Conservation (phyloP, 2,113 vertebrate genomes). For the Sebastes fasciatus region DNA sequence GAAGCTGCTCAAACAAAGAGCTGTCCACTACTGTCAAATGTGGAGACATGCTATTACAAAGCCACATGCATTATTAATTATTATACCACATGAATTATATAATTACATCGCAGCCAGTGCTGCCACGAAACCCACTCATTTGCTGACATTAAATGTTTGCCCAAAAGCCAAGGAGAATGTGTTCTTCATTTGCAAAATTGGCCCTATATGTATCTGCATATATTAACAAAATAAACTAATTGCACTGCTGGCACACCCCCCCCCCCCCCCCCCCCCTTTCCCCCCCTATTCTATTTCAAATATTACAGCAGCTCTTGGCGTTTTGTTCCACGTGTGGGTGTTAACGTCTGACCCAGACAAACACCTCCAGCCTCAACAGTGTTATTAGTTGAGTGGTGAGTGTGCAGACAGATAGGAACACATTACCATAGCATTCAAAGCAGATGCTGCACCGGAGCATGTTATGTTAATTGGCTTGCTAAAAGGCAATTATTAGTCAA, state of each 20-base stretch:
- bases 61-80: conserved; percentile 45
- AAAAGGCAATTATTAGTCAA: conserved; percentile 83
- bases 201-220: conserved; percentile 44
- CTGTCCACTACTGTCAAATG: conserved; percentile 36
- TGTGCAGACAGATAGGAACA: conserved; percentile 71
- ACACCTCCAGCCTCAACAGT: conserved; percentile 35
- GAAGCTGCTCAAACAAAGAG: conserved; percentile 45
- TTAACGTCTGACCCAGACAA: conserved; percentile 65
- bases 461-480: conserved; percentile 77
- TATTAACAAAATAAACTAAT: conserved; percentile 49
- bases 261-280: rapidly evolving
- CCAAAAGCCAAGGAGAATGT: conserved; percentile 19
- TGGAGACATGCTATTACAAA: conserved; percentile 31
- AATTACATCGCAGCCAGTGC: conserved; percentile 14
- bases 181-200: conserved; percentile 32
- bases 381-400: conserved; percentile 60
- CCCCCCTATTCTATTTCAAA: conserved; percentile 47
- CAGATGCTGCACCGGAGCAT: conserved; percentile 65
- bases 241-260: conserved; percentile 23
- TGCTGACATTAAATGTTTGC: conserved; percentile 33
- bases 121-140: conserved; percentile 19
- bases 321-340: conserved; percentile 70
- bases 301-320: conserved; percentile 68
- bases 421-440: conserved; percentile 81
- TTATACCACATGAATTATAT: conserved; percentile 8